These are phyloP conservation scores for Drosophila tani DNA, from an alignment of 1,140 invertebrate genomes.

Conservation along the genomic window DNA sequence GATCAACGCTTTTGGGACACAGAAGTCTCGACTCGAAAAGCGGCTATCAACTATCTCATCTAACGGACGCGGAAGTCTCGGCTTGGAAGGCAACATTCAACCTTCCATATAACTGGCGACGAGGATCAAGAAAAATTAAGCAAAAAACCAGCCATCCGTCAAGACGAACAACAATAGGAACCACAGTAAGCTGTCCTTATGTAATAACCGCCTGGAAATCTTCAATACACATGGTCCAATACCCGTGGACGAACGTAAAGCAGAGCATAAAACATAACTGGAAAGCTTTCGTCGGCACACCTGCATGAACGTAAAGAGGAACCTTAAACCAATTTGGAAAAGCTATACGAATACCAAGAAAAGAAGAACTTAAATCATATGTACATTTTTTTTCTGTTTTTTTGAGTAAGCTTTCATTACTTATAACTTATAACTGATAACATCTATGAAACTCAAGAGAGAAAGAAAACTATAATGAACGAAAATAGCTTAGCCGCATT, in stretches of 20 bases:
- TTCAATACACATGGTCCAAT: constrained; percentile 5
- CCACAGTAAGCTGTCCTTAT: no score
- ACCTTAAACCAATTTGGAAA: background rate
- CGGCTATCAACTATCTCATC: no score
- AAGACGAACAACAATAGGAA: no score
- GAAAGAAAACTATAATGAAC: constrained; percentile 4
- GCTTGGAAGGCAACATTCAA: no score
- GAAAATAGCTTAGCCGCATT: constrained; percentile 21
- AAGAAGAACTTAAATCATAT: background rate
- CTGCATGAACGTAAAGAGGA: background rate
- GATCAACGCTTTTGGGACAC: no score
- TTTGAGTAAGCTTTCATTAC: constrained; percentile 4
- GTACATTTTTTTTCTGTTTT: background rate
- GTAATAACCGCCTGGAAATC: background rate
- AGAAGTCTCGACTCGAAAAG: no score
- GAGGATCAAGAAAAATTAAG: constrained; percentile 1
- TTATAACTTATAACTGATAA: background rate
- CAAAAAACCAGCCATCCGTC: no score
- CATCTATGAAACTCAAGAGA: background rate
- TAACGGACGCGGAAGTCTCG: no score
- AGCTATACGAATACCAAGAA: background rate
- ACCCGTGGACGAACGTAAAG: constrained; percentile 5
- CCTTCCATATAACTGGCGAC: background rate
- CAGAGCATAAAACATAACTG: constrained; percentile 1
- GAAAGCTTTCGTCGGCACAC: background rate